Conservation (phyloP, 1,140 invertebrate species). For the Episyrphus balteatus region DNA sequence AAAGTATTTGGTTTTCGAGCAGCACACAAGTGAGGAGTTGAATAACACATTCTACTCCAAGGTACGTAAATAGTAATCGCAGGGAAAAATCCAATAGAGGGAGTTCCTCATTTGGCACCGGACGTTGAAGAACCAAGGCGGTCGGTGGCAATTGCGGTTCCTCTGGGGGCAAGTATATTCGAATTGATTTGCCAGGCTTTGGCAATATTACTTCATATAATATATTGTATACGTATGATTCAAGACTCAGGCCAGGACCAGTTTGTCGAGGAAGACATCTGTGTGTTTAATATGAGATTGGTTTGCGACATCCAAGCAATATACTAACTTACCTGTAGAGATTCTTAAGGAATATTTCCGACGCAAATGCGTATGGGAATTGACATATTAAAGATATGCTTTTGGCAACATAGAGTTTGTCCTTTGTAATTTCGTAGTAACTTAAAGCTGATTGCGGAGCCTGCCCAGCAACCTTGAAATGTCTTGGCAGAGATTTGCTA, state of each 20-base stretch:
- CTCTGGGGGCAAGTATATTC: constrained; percentile 64
- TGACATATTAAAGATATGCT: constrained; percentile 86
- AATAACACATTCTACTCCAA: constrained; percentile 84
- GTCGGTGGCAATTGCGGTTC: constrained; percentile 59
- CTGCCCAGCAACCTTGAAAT: constrained; percentile 75
- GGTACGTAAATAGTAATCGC: constrained; percentile 70
- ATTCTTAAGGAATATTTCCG: constrained; percentile 74
- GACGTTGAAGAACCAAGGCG: constrained; percentile 55
- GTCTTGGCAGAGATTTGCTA: constrained; percentile 70
- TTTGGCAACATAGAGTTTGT: constrained; percentile 90
- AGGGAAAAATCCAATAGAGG: constrained; percentile 91
- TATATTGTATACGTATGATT: constrained; percentile 91
- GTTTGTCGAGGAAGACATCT: constrained; percentile 64
- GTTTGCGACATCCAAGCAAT: neutral
- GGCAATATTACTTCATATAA: constrained; percentile 90
- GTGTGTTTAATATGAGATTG: no score
- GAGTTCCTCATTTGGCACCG: constrained; percentile 63
- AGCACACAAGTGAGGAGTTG: constrained; percentile 92
- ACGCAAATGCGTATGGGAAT: constrained; percentile 77
- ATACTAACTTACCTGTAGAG: constrained; percentile 64
- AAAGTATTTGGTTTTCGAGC: constrained; percentile 91
- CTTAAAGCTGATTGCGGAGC: constrained; percentile 59
- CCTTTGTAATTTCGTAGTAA: constrained; percentile 87
- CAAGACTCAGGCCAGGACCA: constrained; percentile 62
- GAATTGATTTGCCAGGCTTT: constrained; percentile 70